Evolutionary conservation across 1,140 invertebrate genomes (phyloP).

Genomic region (Drosophila auraria): DNA sequence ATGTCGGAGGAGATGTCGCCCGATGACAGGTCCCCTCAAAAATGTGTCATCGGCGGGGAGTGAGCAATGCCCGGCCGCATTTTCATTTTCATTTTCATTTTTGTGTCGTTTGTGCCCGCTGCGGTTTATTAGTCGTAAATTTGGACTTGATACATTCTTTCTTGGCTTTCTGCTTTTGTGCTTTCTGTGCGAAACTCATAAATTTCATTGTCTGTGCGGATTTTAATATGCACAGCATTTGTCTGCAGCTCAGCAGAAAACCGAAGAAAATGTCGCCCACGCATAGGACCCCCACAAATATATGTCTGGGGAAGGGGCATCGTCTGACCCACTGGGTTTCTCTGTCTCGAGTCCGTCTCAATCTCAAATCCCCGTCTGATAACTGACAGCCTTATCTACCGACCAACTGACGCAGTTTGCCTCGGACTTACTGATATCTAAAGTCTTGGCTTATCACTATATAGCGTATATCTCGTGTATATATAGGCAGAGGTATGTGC

Average conservation of each 20-base stretch:
- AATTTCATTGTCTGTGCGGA: constrained; percentile 29
- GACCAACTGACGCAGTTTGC: constrained; percentile 46
- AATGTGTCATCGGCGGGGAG: constrained; percentile 38
- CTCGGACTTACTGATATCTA: constrained; percentile 42
- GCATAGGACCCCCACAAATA: constrained; percentile 13
- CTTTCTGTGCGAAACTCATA: constrained; percentile 39
- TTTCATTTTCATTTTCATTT: constrained; percentile 50
- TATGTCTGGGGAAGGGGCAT: not conserved
- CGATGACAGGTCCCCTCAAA: constrained; percentile 34
- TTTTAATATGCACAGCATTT: constrained; percentile 46
- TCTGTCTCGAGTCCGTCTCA: constrained; percentile 41
- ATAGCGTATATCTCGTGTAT: constrained; percentile 14
- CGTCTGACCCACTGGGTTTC: constrained; percentile 32
- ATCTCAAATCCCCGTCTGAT: constrained; percentile 44
- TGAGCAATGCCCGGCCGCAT: constrained; percentile 28
- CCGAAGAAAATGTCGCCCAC: constrained; percentile 17
- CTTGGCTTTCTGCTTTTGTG: constrained; percentile 8
- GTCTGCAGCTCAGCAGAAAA: constrained; percentile 39
- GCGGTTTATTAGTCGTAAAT: constrained; percentile 54
- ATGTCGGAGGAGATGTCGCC: constrained; percentile 32
- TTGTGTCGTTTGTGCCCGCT: constrained; percentile 32
- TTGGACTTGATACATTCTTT: constrained; percentile 35
- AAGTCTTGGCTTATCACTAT: constrained; percentile 47
- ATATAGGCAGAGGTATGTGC: constrained; percentile 6
- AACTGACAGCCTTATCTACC: constrained; percentile 25